Evolutionary conservation across 1,140 invertebrate species (phyloP), one percentile per base, ranked within the genome.

Genomic region (Lasaia peninsularis): DNA sequence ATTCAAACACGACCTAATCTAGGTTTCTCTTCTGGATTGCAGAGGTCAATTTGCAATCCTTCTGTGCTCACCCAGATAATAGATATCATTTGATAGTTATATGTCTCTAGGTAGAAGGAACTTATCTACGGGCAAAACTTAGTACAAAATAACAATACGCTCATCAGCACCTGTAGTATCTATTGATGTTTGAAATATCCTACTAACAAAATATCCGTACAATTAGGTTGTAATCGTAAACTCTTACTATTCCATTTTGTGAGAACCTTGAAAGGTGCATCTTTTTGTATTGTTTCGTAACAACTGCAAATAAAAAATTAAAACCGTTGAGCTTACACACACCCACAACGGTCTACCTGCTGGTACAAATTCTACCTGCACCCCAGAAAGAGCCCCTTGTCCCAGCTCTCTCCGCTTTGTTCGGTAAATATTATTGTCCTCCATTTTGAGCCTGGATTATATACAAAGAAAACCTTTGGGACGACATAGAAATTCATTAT

Each of bases 201-300:
- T 18, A 8, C 16, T 40, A 9, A 16, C 9, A 3, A 1, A 3
- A 40, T 16, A 40, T 40, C 8, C 16, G 12, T 40, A 37, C 16
- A 44, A 44, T 11, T 16, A 33, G 20, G 31, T 53, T 34, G 32
- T 53, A 18, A 33, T 21, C 18, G 20, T 28, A 18, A 35, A 34
- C 52, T 53, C 20, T 11, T 35, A 18, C 31, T 14, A 52, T 34
- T 32, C 33, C 18, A 12, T 58, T 21, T 67, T 69, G 65, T 86
- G 79, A 76, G 83, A 86, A 86, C 69, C 73, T 80, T 57, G 63
- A 84, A 86, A 86, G 83, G 79, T 86, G 80, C 70, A 78, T 75
- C 62, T 63, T 59, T 54, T 50, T 67, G 61, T 62, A 66, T 66
- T 67, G 52, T 72, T 67, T 71, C 64, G 59, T 61, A 53, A 63